phyloP scores from a whole-genome alignment of 2,113 vertebrate species.

The Nansenia antarctica region DNA sequence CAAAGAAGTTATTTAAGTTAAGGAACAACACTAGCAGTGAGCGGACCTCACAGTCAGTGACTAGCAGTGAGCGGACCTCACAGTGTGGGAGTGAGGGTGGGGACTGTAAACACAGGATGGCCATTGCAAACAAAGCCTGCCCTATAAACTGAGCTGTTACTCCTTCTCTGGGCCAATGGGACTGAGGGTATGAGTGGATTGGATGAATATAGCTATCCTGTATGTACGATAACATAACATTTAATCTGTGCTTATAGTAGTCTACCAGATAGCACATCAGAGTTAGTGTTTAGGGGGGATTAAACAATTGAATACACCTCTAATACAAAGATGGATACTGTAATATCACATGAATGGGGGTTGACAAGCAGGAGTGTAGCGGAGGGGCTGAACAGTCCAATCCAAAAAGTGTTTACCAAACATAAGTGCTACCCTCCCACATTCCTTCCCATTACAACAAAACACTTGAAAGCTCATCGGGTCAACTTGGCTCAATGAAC shows the following conservation, averaged over 20 bases:
- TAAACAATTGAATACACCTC: too few species aligned
- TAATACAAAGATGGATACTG: too few species aligned
- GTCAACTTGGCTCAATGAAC: conserved; percentile 12
- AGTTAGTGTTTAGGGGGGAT: too few species aligned
- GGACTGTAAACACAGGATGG: conserved; percentile 8
- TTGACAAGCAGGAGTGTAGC: too few species aligned
- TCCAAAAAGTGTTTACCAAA: neutral
- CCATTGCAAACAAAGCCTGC: conserved; percentile 18
- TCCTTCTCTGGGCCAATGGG: neutral
- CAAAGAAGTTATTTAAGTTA: too few species aligned
- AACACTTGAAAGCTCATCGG: conserved; percentile 24
- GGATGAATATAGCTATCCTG: neutral
- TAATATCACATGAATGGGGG: too few species aligned
- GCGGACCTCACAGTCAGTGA: neutral
- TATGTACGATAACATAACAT: neutral
- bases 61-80: too few species aligned
- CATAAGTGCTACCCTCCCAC: neutral
- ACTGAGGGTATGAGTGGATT: neutral
- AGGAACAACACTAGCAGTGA: too few species aligned
- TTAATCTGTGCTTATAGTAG: neutral
- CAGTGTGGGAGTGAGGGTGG: conserved; percentile 7
- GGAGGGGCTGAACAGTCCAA: neutral
- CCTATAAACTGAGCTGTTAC: conserved; percentile 4
- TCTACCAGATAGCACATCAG: too few species aligned
- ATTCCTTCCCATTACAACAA: neutral